Percentiles rank a stretch among this genome's conserved stretches.
phyloP scores from a whole-genome alignment of 2,113 vertebrate genomes.

The Stigmatopora argus region DNA sequence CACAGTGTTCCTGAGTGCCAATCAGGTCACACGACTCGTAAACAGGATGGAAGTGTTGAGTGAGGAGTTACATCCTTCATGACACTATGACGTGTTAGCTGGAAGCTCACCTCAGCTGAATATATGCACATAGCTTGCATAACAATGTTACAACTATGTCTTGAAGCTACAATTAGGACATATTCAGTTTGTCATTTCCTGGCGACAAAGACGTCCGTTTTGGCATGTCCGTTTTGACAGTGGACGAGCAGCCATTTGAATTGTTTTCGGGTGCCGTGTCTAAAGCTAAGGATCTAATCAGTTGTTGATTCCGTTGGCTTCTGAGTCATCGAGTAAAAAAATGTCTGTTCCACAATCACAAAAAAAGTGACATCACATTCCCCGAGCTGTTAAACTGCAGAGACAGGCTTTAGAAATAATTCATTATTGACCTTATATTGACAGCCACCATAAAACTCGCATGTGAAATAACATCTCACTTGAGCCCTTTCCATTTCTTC shows the following conservation, averaged over 20 bases:
- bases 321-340: slow-evolving; percentile 39
- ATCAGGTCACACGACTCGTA: slow-evolving; percentile 65
- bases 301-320: slow-evolving; percentile 53
- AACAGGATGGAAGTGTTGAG: slow-evolving; percentile 76
- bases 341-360: slow-evolving; percentile 31
- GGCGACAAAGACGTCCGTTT: slow-evolving; percentile 35
- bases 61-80: slow-evolving; percentile 73
- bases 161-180: slow-evolving; percentile 39
- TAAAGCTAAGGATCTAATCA: slow-evolving; percentile 60
- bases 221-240: slow-evolving; percentile 17
- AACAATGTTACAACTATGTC: slow-evolving; percentile 16
- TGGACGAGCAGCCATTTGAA: slow-evolving; percentile 45
- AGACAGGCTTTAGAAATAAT: background rate
- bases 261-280: slow-evolving; percentile 56
- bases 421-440: background rate
- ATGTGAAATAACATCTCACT: background rate
- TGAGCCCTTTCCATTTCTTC: background rate
- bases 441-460: background rate
- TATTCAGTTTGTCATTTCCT: slow-evolving; percentile 61
- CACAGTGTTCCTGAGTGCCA: slow-evolving; percentile 66
- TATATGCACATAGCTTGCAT: slow-evolving; percentile 12
- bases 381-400: slow-evolving; percentile 3
- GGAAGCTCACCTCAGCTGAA: slow-evolving; percentile 19
- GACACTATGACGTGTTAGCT: slow-evolving; percentile 47
- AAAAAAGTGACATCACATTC: slow-evolving; percentile 18